Percentiles rank a stretch among this genome's conserved stretches.
These are phyloP conservation scores for Eristalinus aeneus DNA, from an alignment of 2,888 invertebrate genomes.

Conservation along the genomic window DNA sequence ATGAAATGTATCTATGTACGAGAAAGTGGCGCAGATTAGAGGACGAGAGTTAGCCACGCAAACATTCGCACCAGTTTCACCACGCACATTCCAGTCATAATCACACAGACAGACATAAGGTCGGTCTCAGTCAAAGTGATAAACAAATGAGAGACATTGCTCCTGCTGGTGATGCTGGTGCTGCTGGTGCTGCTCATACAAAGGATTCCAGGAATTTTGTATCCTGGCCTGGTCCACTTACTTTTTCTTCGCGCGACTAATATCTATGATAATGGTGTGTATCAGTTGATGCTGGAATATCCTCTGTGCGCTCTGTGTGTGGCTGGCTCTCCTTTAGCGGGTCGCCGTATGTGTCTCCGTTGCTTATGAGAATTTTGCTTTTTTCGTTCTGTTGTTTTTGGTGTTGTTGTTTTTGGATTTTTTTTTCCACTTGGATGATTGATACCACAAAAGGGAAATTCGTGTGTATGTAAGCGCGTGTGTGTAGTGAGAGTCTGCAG, in stretches of 20 bases:
- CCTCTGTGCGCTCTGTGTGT: slow-evolving; percentile 3
- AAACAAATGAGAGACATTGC: slow-evolving; percentile 62
- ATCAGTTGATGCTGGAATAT: slow-evolving; percentile 51
- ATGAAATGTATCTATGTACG: slow-evolving; percentile 52
- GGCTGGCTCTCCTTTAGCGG: background rate
- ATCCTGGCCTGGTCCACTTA: slow-evolving; percentile 67
- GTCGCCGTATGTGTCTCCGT: slow-evolving; percentile 31
- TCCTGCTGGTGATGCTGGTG: background rate
- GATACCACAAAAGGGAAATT: slow-evolving; percentile 20
- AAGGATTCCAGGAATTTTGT: slow-evolving; percentile 69
- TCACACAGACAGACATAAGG: slow-evolving; percentile 1
- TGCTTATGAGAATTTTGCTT: slow-evolving; percentile 47
- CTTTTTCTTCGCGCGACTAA: slow-evolving; percentile 64
- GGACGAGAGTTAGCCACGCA: slow-evolving; percentile 36
- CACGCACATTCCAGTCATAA: slow-evolving; percentile 32
- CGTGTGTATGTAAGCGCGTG: background rate
- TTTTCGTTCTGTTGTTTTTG: no score
- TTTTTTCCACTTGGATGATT: slow-evolving; percentile 8
- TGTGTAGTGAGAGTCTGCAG: slow-evolving; percentile 3
- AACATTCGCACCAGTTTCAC: background rate
- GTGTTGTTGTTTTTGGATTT: slow-evolving; percentile 11
- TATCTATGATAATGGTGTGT: slow-evolving; percentile 63
- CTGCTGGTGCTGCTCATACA: slow-evolving; percentile 43
- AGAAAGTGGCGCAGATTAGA: slow-evolving; percentile 26
- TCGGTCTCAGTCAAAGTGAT: slow-evolving; percentile 9